phyloP scores from a whole-genome alignment of 2,797 vertebrate species.

The Takifugu ocellatus region DNA sequence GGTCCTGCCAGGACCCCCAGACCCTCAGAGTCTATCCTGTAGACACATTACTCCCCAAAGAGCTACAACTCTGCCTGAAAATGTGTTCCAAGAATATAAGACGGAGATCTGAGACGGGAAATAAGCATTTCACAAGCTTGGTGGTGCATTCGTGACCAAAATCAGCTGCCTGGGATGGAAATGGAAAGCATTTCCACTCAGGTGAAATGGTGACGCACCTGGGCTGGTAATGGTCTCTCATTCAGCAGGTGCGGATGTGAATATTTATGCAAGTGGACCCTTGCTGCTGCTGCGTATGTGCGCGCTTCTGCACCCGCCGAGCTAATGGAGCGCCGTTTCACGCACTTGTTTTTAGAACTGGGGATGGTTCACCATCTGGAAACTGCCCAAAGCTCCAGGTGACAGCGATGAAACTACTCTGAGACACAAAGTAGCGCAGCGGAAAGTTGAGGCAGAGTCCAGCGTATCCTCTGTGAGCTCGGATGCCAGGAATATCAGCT shows the following conservation, averaged over 20 bases:
- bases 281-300: slow-evolving; percentile 55
- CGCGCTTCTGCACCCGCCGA: slow-evolving; percentile 7
- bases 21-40: slow-evolving; percentile 44
- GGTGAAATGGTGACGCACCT: slow-evolving; percentile 47
- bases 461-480: slow-evolving; percentile 41
- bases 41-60: slow-evolving; percentile 47
- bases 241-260: slow-evolving; percentile 72
- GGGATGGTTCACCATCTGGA: slow-evolving; percentile 59
- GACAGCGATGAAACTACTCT: slow-evolving; percentile 55
- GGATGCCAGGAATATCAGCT: slow-evolving; percentile 43
- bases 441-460: slow-evolving; percentile 47
- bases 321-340: slow-evolving; percentile 52
- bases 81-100: slow-evolving; percentile 39
- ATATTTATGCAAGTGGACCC: slow-evolving; percentile 67
- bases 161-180: slow-evolving; percentile 48
- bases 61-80: slow-evolving; percentile 41
- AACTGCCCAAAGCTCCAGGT: slow-evolving; percentile 63
- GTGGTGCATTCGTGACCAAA: slow-evolving; percentile 38
- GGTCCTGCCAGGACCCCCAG: slow-evolving; percentile 57
- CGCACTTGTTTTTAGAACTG: slow-evolving; percentile 26
- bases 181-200: slow-evolving; percentile 26
- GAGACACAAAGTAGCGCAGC: slow-evolving; percentile 58
- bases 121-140: slow-evolving; percentile 54
- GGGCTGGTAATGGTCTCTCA: slow-evolving; percentile 66
- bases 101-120: slow-evolving; percentile 54